Evolutionary conservation across 2,797 vertebrate genomes (phyloP).

Genomic region (Gallirallus australis): DNA sequence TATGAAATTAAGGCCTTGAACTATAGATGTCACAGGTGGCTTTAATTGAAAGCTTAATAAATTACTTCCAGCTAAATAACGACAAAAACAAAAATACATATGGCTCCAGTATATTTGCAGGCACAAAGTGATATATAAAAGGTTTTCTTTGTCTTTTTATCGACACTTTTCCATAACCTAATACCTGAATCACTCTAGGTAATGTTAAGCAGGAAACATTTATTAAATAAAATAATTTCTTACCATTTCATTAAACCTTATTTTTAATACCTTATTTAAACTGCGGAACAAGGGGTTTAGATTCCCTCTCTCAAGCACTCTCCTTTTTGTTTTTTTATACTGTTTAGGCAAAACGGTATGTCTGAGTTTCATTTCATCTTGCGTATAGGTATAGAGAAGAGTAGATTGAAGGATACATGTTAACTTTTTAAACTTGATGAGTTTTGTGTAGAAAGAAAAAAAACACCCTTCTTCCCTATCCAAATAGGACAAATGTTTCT

Average conservation of each 20-base stretch:
- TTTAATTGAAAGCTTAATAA: not conserved
- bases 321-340: not conserved
- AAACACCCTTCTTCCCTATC: fast-evolving
- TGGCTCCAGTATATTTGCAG: fast-evolving
- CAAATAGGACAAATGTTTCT: not conserved
- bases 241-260: not conserved
- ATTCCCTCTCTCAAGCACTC: not conserved
- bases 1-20: not conserved
- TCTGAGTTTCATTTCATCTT: fast-evolving
- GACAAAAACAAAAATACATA: too few relatives aligned
- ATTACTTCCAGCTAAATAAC: not conserved
- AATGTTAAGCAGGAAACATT: not conserved
- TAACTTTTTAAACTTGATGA: not conserved
- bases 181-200: not conserved
- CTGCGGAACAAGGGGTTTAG: not conserved
- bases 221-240: not conserved
- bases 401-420: not conserved
- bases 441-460: not conserved
- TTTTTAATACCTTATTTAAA: not conserved
- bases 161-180: not conserved
- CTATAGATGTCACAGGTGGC: fast-evolving
- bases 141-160: not conserved
- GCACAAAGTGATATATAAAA: not conserved
- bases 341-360: not conserved
- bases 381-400: not conserved